Conservation (phyloP, 1,140 invertebrate genomes). For the Brachystomella parvula region DNA sequence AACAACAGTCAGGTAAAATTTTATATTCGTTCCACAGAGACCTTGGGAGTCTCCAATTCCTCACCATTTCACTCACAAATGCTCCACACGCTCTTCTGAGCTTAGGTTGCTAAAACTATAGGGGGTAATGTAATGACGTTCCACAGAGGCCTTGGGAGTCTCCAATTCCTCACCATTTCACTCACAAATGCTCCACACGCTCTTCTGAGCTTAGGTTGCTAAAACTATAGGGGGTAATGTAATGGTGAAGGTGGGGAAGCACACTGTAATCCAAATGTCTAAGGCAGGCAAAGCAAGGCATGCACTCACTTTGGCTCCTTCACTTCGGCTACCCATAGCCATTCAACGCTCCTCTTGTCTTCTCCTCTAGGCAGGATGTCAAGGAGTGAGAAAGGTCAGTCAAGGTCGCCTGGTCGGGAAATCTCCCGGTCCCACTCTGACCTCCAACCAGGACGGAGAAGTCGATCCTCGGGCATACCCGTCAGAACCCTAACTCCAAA, state of each 20-base stretch:
- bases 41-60: too few species aligned
- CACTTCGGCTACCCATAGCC: too few species aligned
- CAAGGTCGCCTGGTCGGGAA: slow-evolving; percentile 42
- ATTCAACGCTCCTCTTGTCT: too few species aligned
- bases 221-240: too few species aligned
- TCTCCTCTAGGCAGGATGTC: slow-evolving; percentile 7
- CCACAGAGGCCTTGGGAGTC: too few species aligned
- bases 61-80: not conserved
- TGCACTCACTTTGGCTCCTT: too few species aligned
- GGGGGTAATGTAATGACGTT: too few species aligned
- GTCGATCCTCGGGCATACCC: slow-evolving; percentile 22
- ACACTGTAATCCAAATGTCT: too few species aligned
- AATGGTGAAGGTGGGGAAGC: slow-evolving; percentile 3
- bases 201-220: not conserved
- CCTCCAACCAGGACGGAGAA: slow-evolving; percentile 15
- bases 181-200: not conserved
- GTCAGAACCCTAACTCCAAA: slow-evolving; percentile 21
- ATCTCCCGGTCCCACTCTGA: slow-evolving; percentile 23
- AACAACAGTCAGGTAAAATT: slow-evolving; percentile 35
- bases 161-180: too few species aligned
- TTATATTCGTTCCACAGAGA: too few species aligned
- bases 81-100: not conserved
- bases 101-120: too few species aligned
- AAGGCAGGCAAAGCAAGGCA: not conserved
- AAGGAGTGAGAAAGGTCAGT: slow-evolving; percentile 37